Conservation (phyloP, 1,140 invertebrate genomes). For the Pogonognathellus flavescens region DNA sequence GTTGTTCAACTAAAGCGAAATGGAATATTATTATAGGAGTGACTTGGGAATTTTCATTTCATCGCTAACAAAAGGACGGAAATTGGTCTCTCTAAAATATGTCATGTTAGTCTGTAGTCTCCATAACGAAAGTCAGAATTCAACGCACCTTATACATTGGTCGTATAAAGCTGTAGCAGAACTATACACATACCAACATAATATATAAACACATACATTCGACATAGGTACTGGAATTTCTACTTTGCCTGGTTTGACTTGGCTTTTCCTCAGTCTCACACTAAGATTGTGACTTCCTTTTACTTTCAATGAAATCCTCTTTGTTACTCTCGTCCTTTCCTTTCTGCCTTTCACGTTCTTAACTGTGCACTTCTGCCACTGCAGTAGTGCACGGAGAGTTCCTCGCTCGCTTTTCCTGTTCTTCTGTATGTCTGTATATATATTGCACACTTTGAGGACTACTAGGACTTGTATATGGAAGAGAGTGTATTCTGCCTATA, state of each 20-base stretch:
- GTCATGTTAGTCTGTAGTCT: conserved; percentile 22
- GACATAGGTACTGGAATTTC: neutral
- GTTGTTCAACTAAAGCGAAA: conserved; percentile 16
- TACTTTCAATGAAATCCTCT: conserved; percentile 26
- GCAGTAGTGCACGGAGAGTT: neutral
- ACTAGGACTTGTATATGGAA: neutral
- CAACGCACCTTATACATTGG: neutral
- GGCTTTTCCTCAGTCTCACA: conserved; percentile 31
- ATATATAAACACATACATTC: too few species aligned
- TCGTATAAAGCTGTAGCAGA: too few species aligned
- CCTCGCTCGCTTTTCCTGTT: neutral
- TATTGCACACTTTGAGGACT: neutral
- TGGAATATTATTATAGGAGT: conserved; percentile 45
- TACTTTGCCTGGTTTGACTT: neutral
- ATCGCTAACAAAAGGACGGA: conserved; percentile 43
- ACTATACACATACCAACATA: too few species aligned
- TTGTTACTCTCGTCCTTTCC: conserved; percentile 12
- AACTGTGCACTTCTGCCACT: too few species aligned
- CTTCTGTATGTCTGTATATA: neutral
- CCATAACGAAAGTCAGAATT: conserved; percentile 36
- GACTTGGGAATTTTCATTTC: conserved; percentile 48
- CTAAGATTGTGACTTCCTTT: conserved; percentile 44
- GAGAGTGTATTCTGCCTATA: neutral
- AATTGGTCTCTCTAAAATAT: conserved; percentile 50
- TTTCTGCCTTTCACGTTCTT: neutral